Percentiles rank a stretch among this genome's conserved stretches.
phyloP scores from a whole-genome alignment of 92 coral and sea anemone species.

The Micromussa lordhowensis region DNA sequence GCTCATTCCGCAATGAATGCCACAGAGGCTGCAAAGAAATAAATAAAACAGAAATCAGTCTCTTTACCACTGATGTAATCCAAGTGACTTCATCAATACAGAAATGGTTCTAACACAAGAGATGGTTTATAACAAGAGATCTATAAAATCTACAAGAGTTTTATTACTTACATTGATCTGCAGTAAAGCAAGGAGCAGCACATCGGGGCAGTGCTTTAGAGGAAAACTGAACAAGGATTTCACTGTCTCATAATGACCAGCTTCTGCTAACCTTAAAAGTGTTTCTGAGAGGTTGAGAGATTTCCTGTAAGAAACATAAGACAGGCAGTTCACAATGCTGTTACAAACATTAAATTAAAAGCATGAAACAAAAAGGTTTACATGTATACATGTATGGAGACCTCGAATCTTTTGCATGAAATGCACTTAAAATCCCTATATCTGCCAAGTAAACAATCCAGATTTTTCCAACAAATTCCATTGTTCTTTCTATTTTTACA shows the following conservation, averaged over 20 bases:
- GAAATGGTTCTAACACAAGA: too few relatives aligned
- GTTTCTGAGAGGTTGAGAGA: conserved; percentile 92
- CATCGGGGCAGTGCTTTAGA: conserved; percentile 94
- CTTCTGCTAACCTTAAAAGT: conserved; percentile 86
- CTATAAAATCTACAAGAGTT: neutral
- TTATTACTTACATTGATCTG: conserved; percentile 87
- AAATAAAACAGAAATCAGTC: neutral
- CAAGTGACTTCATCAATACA: neutral
- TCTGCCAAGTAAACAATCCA: too few relatives aligned
- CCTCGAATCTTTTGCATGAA: too few relatives aligned
- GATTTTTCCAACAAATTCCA: too few relatives aligned
- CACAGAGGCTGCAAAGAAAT: conserved; percentile 82
- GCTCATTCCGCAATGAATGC: conserved; percentile 89
- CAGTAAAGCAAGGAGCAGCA: conserved; percentile 87
- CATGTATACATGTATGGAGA: too few relatives aligned
- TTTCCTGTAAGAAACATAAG: conserved; percentile 64
- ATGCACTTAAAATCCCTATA: too few relatives aligned
- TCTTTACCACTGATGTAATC: neutral
- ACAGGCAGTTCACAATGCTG: neutral
- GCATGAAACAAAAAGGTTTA: too few relatives aligned
- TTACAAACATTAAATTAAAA: neutral
- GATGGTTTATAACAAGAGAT: neutral
- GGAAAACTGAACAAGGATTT: conserved; percentile 82
- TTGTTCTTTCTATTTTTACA: too few relatives aligned
- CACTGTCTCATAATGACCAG: conserved; percentile 96